A percentile compares a stretch with the other conserved stretches of the same genome.
phyloP scores from a whole-genome alignment of 64 coral and sea anemone species.

The Porites lutea region DNA sequence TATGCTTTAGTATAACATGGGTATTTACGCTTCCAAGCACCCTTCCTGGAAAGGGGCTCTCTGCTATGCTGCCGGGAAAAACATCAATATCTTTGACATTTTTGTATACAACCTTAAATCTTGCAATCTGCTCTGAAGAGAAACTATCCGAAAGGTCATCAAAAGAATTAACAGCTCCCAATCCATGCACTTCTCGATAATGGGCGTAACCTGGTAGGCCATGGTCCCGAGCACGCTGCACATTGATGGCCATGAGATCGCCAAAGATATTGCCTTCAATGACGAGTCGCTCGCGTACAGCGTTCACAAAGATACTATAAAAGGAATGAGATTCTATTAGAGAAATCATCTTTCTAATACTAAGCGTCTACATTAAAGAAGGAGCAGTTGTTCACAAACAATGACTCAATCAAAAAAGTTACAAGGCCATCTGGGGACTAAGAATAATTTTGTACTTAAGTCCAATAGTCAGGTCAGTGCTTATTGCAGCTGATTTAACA shows the following conservation, averaged over 20 bases:
- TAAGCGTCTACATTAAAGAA: no score
- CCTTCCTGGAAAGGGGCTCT: neutral
- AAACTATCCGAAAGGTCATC: neutral
- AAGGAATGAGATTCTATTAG: neutral
- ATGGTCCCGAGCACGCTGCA: constrained; percentile 77
- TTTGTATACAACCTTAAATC: neutral
- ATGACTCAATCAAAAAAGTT: no score
- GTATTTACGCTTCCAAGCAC: constrained; percentile 26
- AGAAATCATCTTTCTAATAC: no score
- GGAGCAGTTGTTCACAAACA: no score
- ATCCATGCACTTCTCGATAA: neutral
- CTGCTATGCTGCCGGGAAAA: neutral
- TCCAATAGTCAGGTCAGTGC: no score
- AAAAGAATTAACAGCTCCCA: neutral
- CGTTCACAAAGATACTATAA: constrained; percentile 9
- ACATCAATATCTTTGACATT: constrained; percentile 59
- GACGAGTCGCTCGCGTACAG: constrained; percentile 8
- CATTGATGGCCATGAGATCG: constrained; percentile 65
- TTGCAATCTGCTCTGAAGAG: neutral
- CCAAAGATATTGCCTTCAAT: neutral
- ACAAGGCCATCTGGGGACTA: no score
- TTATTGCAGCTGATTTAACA: no score
- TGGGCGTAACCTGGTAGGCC: constrained; percentile 58
- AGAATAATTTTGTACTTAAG: no score
- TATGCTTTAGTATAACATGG: constrained; percentile 28